Evolutionary conservation across 2,113 vertebrate genomes (phyloP), one percentile per base, ranked within the genome.

Genomic region (Laterallus jamaicensis): DNA sequence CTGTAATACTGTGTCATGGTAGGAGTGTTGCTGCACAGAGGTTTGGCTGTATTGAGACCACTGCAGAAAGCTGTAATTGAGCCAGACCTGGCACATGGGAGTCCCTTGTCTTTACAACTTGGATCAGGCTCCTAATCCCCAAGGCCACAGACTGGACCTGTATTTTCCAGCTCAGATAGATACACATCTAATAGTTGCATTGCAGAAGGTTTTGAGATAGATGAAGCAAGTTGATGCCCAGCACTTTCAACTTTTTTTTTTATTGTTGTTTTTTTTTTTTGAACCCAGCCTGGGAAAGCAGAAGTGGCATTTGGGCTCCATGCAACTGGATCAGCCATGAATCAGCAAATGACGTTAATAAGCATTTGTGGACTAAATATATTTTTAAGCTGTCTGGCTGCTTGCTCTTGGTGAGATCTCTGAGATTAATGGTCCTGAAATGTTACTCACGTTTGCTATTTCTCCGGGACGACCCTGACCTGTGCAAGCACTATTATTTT

Each of bases 331-430:
- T 96, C 44, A 73, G 93, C 96, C 87, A 88, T 94, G 96, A 95
- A 96, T 95, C 91, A 92, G 91, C 88, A 69, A 66, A 86, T 93
- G 95, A 96, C n/a, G 66, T 94, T 96, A 95, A 94, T 85, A 91
- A 93, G 92, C 88, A 80, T 95, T 96, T 95, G 88, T 76, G 92
- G 88, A 89, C 93, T 96, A 95, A 95, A 96, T 96, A 95, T 97
- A 97, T 96, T 97, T 95, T 93, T 92, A 94, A 96, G 88, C 95
- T 95, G 77, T 79, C 77, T 82, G 90, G 44, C 93, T 95, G 66
- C 94, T 96, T 91, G 86, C 40, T 95, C 63, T 40, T 44, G 70
- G 66, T 82, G 92, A 94, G 93, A 71, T 89, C 87, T 71, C 56
- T 2, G 90, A 93, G 92, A 93, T 94, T 96, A 96, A 94, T 89